These are phyloP conservation scores for Cyclophora albipunctata DNA, from an alignment of 2,888 invertebrate genomes.

Conservation along the genomic window DNA sequence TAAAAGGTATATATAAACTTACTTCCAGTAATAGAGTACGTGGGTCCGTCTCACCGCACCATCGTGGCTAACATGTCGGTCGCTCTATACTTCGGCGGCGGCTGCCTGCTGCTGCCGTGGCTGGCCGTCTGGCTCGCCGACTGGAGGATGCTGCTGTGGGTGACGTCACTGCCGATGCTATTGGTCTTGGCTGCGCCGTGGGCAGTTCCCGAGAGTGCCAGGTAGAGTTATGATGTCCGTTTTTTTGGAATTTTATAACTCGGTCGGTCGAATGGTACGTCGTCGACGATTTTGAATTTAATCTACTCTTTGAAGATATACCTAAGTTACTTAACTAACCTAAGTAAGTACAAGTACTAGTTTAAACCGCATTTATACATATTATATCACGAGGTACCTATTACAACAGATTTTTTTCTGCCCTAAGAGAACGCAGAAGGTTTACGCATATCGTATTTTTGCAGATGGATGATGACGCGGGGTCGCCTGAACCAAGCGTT, in stretches of 20 bases:
- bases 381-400: no score
- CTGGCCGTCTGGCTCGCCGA: conserved; percentile 57
- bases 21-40: conserved; percentile 60
- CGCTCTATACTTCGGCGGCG: conserved; percentile 64
- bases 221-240: conserved; percentile 2
- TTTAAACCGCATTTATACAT: no score
- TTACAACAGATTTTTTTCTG: no score
- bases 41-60: conserved; percentile 64
- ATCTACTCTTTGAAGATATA: no score
- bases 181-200: conserved; percentile 45
- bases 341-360: no score
- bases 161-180: conserved; percentile 57
- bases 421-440: no score
- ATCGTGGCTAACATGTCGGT: conserved; percentile 70
- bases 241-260: no score
- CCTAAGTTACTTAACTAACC: no score
- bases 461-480: conserved; percentile 56
- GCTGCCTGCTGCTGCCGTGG: conserved; percentile 64
- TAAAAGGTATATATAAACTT: no score
- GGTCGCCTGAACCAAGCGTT: conserved; percentile 60
- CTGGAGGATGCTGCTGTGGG: conserved; percentile 58
- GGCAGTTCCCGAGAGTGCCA: conserved; percentile 62
- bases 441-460: conserved; percentile 3
- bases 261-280: no score
- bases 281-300: no score